These are phyloP conservation scores for Amphiura filiformis DNA, from an alignment of 35 echinoderm and acorn worm genomes.

Conservation along the genomic window DNA sequence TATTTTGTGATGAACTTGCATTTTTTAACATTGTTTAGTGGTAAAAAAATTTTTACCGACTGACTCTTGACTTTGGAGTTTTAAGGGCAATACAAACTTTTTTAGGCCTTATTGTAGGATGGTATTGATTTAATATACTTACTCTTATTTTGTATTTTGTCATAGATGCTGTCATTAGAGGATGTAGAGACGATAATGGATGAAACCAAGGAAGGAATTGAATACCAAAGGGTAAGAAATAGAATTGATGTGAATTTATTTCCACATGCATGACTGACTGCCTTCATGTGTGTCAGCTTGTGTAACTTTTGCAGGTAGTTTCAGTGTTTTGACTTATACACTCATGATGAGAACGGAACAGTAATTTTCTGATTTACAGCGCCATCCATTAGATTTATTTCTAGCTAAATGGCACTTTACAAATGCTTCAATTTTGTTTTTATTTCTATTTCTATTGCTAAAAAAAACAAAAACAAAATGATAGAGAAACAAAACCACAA, in stretches of 20 bases:
- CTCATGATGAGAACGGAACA: no score
- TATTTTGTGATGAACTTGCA: no score
- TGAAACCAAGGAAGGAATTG: conserved; percentile 84
- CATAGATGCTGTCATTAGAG: conserved; percentile 87
- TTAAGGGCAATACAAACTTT: no score
- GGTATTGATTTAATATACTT: neutral
- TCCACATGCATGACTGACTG: neutral
- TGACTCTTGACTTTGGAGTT: neutral
- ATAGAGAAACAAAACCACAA: neutral
- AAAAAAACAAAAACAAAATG: neutral
- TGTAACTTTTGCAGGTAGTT: neutral
- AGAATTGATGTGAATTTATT: no score
- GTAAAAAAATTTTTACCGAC: neutral
- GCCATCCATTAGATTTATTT: no score
- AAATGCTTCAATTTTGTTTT: no score
- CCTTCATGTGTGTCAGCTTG: neutral
- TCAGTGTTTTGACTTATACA: neutral
- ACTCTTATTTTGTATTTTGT: neutral
- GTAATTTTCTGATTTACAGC: neutral
- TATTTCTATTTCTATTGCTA: neutral
- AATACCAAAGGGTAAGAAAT: conserved; percentile 87
- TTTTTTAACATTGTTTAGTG: no score
- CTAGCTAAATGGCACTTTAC: no score
- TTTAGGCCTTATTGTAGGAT: neutral
- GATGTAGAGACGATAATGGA: conserved; percentile 98